Evolutionary conservation across 1,140 invertebrate species (phyloP).

Genomic region (Zaprionus nigranus): DNA sequence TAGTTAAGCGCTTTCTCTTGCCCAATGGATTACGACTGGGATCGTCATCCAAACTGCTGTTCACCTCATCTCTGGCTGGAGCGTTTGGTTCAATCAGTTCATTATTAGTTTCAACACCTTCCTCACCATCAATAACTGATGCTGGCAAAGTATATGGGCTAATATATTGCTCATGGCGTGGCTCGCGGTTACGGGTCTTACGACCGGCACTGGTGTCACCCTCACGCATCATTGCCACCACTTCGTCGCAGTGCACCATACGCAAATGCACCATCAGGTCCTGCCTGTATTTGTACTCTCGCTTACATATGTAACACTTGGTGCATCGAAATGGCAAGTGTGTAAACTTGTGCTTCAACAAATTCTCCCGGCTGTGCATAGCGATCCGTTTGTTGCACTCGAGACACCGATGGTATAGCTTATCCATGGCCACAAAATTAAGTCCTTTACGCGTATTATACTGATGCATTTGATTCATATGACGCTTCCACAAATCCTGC

Average conservation of each 20-base stretch:
- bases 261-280: slow-evolving; percentile 82
- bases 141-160: neutral
- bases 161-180: slow-evolving; percentile 51
- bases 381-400: slow-evolving; percentile 79
- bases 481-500: slow-evolving; percentile 77
- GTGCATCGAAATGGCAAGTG: slow-evolving; percentile 75
- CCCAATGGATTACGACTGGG: slow-evolving; percentile 18
- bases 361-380: slow-evolving; percentile 80
- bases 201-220: slow-evolving; percentile 54
- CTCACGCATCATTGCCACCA: slow-evolving; percentile 68
- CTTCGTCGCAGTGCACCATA: slow-evolving; percentile 72
- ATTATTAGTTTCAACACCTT: slow-evolving; percentile 59
- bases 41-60: slow-evolving; percentile 31
- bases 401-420: slow-evolving; percentile 74
- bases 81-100: slow-evolving; percentile 56
- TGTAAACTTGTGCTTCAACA: slow-evolving; percentile 81
- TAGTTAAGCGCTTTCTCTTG: slow-evolving; percentile 16
- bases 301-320: slow-evolving; percentile 74
- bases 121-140: slow-evolving; percentile 38
- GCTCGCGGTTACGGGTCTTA: slow-evolving; percentile 66
- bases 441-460: slow-evolving; percentile 73
- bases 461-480: slow-evolving; percentile 73
- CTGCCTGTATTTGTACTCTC: slow-evolving; percentile 81
- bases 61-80: neutral
- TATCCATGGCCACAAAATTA: slow-evolving; percentile 75